phyloP scores from a whole-genome alignment of 1,140 invertebrate species.

The Brachystomella parvula region DNA sequence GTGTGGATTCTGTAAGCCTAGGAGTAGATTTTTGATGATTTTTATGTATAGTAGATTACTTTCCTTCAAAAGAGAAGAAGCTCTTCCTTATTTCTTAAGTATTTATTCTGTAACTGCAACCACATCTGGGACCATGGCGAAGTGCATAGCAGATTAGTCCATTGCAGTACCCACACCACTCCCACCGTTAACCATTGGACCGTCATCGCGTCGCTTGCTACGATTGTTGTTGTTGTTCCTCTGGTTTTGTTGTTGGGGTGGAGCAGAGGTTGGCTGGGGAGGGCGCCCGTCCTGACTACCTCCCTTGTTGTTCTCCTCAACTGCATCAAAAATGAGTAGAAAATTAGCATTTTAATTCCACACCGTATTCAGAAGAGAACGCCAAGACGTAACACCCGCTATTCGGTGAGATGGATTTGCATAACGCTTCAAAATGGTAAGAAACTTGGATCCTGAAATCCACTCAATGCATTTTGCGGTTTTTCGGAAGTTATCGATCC shows the following conservation, averaged over 20 bases:
- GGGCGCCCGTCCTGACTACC: not conserved
- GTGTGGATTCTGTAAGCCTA: not conserved
- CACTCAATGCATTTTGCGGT: too few relatives aligned
- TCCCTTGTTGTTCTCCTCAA: conserved; percentile 6
- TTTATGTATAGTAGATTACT: not conserved
- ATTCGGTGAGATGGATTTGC: too few relatives aligned
- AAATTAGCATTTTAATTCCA: not conserved
- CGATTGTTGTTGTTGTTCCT: not conserved
- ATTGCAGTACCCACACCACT: not conserved
- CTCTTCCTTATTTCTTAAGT: not conserved
- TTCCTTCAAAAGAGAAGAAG: not conserved
- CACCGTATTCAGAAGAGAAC: not conserved
- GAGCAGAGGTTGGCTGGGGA: not conserved
- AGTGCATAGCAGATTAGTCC: not conserved
- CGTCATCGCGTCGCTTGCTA: not conserved
- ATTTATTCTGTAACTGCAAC: not conserved
- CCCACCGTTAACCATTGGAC: conserved; percentile 1
- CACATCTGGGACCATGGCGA: not conserved
- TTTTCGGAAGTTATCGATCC: too few relatives aligned
- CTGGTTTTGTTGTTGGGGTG: not conserved
- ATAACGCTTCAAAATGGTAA: too few relatives aligned
- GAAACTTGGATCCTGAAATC: too few relatives aligned
- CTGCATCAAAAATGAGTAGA: not conserved
- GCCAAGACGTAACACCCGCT: too few relatives aligned
- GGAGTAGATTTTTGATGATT: not conserved